phyloP scores from a whole-genome alignment of 2,113 vertebrate species.

The Trichechus manatus region DNA sequence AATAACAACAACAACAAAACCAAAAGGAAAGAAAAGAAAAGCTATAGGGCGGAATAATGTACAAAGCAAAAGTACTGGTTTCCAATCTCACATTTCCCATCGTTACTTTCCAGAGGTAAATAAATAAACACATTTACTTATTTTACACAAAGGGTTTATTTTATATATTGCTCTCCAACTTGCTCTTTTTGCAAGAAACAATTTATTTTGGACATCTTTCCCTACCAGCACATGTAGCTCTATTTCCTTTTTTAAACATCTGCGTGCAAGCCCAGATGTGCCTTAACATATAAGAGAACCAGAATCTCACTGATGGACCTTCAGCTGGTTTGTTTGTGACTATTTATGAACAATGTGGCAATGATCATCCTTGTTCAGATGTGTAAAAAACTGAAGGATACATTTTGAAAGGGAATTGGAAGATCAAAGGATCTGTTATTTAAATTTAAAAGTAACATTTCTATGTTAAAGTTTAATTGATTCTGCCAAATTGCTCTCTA shows the following conservation, averaged over 20 bases:
- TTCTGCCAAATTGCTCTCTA: slow-evolving; percentile 59
- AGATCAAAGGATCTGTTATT: slow-evolving; percentile 71
- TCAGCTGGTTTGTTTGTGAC: background rate
- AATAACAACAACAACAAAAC: background rate
- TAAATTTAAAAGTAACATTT: slow-evolving; percentile 72
- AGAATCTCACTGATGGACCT: background rate
- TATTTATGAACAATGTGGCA: slow-evolving; percentile 20
- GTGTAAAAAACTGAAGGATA: background rate
- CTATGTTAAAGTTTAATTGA: slow-evolving; percentile 59
- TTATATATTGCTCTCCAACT: background rate
- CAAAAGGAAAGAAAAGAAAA: background rate
- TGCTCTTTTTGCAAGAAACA: background rate
- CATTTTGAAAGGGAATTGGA: slow-evolving; percentile 53
- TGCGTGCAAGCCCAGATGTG: background rate
- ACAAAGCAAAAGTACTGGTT: background rate
- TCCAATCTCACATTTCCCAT: background rate
- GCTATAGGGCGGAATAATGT: background rate
- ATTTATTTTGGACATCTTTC: slow-evolving; percentile 24
- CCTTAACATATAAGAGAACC: background rate
- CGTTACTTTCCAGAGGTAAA: background rate
- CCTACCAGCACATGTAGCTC: background rate
- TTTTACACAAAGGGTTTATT: background rate
- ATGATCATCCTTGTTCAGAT: background rate
- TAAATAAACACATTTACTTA: slow-evolving; percentile 40
- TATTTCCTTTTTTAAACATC: background rate